phyloP scores from a whole-genome alignment of 2,888 invertebrate species.

The Eumacrocentrus americanus region DNA sequence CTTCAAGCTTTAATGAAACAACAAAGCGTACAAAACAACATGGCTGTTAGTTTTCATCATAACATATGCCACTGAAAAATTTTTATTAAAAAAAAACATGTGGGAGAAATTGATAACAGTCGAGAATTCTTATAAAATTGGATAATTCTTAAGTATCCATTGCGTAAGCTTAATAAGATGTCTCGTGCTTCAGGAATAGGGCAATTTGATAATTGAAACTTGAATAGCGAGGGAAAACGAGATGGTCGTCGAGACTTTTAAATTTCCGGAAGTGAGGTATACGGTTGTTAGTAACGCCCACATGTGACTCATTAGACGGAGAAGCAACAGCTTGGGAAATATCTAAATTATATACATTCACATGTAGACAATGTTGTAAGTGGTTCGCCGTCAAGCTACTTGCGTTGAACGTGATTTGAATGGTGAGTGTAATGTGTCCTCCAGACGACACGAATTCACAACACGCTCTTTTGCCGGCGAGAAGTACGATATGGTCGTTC shows the following conservation, averaged over 20 bases:
- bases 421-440: constrained; percentile 2
- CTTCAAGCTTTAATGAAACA: background rate
- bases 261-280: constrained; percentile 38
- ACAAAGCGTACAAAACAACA: background rate
- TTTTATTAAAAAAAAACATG: too few species aligned
- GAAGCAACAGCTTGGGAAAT: too few species aligned
- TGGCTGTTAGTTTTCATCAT: too few species aligned
- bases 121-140: background rate
- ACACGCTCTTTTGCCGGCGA: background rate
- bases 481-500: background rate
- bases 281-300: constrained; percentile 33
- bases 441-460: constrained; percentile 11
- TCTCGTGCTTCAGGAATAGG: constrained; percentile 8
- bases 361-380: background rate
- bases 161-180: background rate
- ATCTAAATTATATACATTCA: too few species aligned
- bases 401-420: background rate
- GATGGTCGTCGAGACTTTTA: constrained; percentile 23
- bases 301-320: too few species aligned
- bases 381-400: background rate
- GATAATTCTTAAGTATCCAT: too few species aligned
- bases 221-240: constrained; percentile 31
- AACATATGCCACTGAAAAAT: too few species aligned
- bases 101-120: too few species aligned
- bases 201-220: constrained; percentile 35